These are phyloP conservation scores for Pseudorectes ferrugineus DNA, from an alignment of 2,113 vertebrate genomes.

Conservation along the genomic window DNA sequence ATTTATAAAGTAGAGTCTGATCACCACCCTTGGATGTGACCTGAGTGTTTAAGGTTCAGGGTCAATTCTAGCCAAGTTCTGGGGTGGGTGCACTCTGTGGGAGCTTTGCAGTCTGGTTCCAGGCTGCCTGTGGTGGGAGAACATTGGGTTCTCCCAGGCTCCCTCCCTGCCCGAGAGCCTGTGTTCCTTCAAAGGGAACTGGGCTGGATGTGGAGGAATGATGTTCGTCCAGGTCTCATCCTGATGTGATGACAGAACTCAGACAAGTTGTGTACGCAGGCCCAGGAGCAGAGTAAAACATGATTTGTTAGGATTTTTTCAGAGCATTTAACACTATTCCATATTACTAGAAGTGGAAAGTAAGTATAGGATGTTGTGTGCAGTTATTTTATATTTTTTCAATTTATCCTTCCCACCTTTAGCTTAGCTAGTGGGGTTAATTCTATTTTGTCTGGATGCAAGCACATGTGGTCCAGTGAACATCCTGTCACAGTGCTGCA, in stretches of 20 bases:
- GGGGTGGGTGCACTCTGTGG: background rate
- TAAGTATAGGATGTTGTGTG: background rate
- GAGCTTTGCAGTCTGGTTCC: background rate
- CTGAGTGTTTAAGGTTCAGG: background rate
- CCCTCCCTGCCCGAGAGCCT: rapidly evolving
- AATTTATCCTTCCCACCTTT: background rate
- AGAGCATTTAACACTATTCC: background rate
- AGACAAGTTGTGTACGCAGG: background rate
- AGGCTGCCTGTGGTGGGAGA: background rate
- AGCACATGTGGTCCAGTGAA: background rate
- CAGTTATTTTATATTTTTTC: background rate
- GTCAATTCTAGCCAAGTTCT: background rate
- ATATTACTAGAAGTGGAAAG: background rate
- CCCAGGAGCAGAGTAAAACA: background rate
- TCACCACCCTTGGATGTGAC: rapidly evolving
- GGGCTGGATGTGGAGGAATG: background rate
- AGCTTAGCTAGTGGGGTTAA: background rate
- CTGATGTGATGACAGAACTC: background rate
- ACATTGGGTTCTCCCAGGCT: background rate
- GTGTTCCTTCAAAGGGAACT: rapidly evolving
- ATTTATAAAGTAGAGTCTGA: background rate
- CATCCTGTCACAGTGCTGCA: background rate
- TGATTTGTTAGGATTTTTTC: background rate
- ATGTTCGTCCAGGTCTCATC: rapidly evolving
- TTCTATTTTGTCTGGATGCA: background rate